phyloP scores from a whole-genome alignment of 2,113 vertebrate genomes.

The Gymnogyps californianus region DNA sequence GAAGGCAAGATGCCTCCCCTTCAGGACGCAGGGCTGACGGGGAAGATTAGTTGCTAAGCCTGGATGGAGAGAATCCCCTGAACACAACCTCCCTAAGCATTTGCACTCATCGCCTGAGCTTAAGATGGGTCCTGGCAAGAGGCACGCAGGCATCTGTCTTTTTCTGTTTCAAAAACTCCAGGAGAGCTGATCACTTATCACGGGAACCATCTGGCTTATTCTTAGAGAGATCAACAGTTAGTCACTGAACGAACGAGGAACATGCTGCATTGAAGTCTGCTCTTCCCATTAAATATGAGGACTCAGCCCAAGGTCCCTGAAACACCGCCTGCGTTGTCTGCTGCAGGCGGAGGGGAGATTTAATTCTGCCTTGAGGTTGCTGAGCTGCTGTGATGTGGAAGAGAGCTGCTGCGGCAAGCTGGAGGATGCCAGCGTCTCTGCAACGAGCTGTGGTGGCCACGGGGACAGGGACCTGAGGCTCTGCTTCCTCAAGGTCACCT shows the following conservation, averaged over 20 bases:
- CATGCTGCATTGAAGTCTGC: slow-evolving; percentile 46
- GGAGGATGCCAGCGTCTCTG: rapidly evolving
- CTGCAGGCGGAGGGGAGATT: background rate
- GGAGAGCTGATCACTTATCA: slow-evolving; percentile 66
- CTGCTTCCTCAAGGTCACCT: background rate
- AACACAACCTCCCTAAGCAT: background rate
- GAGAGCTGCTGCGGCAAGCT: background rate
- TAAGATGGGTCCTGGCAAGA: slow-evolving; percentile 65
- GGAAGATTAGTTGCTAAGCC: slow-evolving; percentile 22
- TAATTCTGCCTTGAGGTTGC: slow-evolving; percentile 23
- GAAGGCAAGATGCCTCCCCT: background rate
- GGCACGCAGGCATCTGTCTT: slow-evolving; percentile 59
- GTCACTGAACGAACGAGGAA: slow-evolving; percentile 44
- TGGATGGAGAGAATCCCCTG: slow-evolving; percentile 21
- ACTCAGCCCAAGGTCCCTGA: slow-evolving; percentile 28
- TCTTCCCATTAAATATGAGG: slow-evolving; percentile 32
- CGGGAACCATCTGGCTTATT: slow-evolving; percentile 62
- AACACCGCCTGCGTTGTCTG: background rate
- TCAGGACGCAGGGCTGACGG: background rate
- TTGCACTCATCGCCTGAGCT: slow-evolving; percentile 17
- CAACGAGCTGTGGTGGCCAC: background rate
- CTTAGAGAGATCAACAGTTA: slow-evolving; percentile 65
- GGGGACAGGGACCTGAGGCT: background rate
- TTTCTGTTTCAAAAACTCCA: slow-evolving; percentile 63
- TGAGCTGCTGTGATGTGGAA: background rate